Conservation (phyloP, 1,140 invertebrate genomes). For the Drosophila kanapiae region DNA sequence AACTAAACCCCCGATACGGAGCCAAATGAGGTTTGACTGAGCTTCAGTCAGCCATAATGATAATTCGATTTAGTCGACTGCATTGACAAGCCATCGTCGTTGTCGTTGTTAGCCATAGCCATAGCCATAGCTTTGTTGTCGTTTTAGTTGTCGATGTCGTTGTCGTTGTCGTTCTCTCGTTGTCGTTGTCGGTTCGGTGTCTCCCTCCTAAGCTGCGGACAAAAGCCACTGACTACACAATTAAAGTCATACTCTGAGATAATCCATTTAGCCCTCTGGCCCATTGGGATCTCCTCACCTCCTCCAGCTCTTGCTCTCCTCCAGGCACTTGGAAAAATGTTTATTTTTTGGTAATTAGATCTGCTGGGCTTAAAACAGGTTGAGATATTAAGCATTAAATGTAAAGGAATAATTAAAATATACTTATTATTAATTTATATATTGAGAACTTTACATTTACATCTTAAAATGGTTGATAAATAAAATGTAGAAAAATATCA, state of each 20-base stretch:
- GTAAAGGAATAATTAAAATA: background rate
- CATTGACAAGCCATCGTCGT: slow-evolving; percentile 71
- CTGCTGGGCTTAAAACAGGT: background rate
- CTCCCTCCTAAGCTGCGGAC: slow-evolving; percentile 43
- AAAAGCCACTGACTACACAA: slow-evolving; percentile 78
- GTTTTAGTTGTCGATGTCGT: slow-evolving; percentile 32
- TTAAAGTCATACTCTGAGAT: slow-evolving; percentile 76
- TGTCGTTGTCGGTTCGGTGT: slow-evolving; percentile 28
- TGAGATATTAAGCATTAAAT: background rate
- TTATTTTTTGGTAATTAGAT: background rate
- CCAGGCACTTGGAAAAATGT: slow-evolving; percentile 11
- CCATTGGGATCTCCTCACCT: slow-evolving; percentile 17
- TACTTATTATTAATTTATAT: too few relatives aligned
- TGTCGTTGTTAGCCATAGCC: slow-evolving; percentile 20
- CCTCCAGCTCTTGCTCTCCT: slow-evolving; percentile 1
- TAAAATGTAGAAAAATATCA: too few relatives aligned
- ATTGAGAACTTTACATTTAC: too few relatives aligned
- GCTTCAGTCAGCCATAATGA: slow-evolving; percentile 84
- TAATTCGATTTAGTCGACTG: slow-evolving; percentile 84
- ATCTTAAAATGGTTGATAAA: background rate
- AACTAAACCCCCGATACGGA: slow-evolving; percentile 52
- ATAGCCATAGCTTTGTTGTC: slow-evolving; percentile 18
- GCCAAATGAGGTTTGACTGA: slow-evolving; percentile 84
- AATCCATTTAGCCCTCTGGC: slow-evolving; percentile 66
- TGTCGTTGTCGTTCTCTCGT: slow-evolving; percentile 11